Conservation (phyloP, 2,888 invertebrate genomes). For the Papilio gigon region DNA sequence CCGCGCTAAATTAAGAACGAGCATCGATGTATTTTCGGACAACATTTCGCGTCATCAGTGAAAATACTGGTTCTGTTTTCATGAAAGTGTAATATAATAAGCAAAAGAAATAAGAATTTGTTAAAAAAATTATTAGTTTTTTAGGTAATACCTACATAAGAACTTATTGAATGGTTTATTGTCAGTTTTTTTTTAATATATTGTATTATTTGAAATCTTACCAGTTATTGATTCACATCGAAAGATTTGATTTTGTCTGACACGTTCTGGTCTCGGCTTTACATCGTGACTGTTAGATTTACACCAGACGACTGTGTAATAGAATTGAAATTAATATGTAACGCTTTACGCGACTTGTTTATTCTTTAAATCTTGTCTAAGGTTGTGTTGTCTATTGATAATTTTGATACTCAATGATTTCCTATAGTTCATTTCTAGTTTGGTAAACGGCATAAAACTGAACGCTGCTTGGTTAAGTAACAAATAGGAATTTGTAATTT, state of each 20-base stretch:
- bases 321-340: constrained; percentile 37
- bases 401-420: constrained; percentile 7
- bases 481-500: too few species aligned
- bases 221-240: constrained; percentile 55
- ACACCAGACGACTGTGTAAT: constrained; percentile 25
- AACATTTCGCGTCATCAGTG: constrained; percentile 78
- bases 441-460: not conserved
- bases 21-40: constrained; percentile 80
- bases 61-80: constrained; percentile 47
- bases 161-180: not conserved
- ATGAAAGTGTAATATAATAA: constrained; percentile 48
- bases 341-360: constrained; percentile 32
- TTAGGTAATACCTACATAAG: not conserved
- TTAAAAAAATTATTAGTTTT: not conserved
- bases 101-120: constrained; percentile 3
- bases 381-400: not conserved
- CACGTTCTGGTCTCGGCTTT: constrained; percentile 42
- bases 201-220: constrained; percentile 46
- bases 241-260: constrained; percentile 47
- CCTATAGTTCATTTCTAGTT: not conserved
- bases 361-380: constrained; percentile 2
- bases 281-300: constrained; percentile 59
- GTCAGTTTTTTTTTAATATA: constrained; percentile 32
- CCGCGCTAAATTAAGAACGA: constrained; percentile 81
- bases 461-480: too few species aligned